Percentiles rank a stretch among this genome's conserved stretches.
Conservation (phyloP, 2,113 vertebrate genomes). For the human (Homo sapiens) region GRCh38 chr16:82882001-82882500, state of each 20-base stretch:
- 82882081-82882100: background rate
- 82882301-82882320: fast-evolving
- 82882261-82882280: background rate
- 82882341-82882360: background rate
- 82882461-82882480: fast-evolving
- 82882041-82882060: background rate
- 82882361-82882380: background rate
- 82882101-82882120: background rate
- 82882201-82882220: background rate
- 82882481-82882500: background rate
- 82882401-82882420: fast-evolving
- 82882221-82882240: background rate
- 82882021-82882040: background rate
- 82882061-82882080: background rate
- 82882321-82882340: background rate
- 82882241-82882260: background rate
- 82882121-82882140: slow-evolving; percentile 44
- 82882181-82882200: background rate
- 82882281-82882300: no score
- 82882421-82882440: background rate
- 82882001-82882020: background rate
- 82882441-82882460: fast-evolving
- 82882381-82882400: background rate
- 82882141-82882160: slow-evolving; percentile 25
- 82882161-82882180: background rate